A percentile compares a stretch with the other conserved stretches of the same genome.
phyloP scores from a whole-genome alignment of 2,113 vertebrate species.

The Ptyas mucosa region DNA sequence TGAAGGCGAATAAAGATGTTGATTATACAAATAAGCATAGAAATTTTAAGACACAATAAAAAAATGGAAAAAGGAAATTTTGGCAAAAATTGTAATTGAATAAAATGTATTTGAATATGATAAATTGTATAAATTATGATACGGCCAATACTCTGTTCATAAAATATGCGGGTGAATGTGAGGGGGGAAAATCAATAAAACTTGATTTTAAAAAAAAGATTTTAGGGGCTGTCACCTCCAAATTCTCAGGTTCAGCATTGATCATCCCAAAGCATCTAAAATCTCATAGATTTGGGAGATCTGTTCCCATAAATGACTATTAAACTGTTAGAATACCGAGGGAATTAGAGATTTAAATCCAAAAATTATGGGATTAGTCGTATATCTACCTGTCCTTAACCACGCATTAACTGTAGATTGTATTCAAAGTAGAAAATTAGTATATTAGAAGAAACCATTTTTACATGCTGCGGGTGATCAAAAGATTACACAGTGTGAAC shows the following conservation, averaged over 20 bases:
- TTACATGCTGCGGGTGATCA: not conserved
- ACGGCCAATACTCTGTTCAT: no score
- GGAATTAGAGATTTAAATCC: not conserved
- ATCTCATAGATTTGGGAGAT: not conserved
- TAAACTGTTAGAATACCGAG: not conserved
- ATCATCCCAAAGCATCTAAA: not conserved
- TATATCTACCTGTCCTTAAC: not conserved
- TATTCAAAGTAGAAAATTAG: not conserved
- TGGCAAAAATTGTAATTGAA: no score
- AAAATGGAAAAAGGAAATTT: no score
- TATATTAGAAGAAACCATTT: not conserved
- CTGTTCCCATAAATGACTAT: not conserved
- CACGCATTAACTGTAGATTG: not conserved
- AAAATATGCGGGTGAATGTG: no score
- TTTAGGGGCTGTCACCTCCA: not conserved
- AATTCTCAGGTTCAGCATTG: not conserved
- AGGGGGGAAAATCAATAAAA: no score
- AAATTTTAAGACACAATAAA: no score
- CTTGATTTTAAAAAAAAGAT: no score
- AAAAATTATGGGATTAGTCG: not conserved
- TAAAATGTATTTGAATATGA: no score
- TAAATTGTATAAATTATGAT: no score
- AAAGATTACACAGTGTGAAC: no score
- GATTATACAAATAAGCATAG: no score
- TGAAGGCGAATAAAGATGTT: no score